Conservation (phyloP, 2,113 vertebrate species). For the Gallinago paraguaiae region DNA sequence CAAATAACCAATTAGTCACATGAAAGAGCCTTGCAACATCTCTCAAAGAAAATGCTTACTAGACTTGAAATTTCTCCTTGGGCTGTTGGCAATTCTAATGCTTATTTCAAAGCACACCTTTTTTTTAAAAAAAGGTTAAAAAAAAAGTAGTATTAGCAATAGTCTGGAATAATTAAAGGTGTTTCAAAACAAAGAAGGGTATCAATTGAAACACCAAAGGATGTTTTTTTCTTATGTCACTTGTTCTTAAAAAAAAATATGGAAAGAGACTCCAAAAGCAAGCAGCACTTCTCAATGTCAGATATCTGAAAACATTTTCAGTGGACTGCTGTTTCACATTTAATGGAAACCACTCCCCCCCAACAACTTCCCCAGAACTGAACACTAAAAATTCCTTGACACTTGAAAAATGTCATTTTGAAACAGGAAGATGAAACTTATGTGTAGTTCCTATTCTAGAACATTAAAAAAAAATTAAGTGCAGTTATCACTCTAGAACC, state of each 20-base stretch:
- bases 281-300: background rate
- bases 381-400: background rate
- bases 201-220: background rate
- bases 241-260: background rate
- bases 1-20: background rate
- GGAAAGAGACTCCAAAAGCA: background rate
- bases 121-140: background rate
- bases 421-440: background rate
- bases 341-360: background rate
- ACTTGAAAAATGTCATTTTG: background rate
- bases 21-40: background rate
- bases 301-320: background rate
- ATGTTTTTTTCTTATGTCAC: background rate
- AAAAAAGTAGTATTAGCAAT: fast-evolving
- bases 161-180: background rate
- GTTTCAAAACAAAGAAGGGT: background rate
- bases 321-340: background rate
- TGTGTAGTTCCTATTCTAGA: background rate
- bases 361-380: background rate
- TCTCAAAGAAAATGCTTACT: background rate
- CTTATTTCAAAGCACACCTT: background rate
- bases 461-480: background rate
- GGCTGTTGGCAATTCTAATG: background rate
- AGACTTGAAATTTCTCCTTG: background rate
- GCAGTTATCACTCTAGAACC: background rate